Conservation (phyloP, 23 tunicate species). For the Ascidia mentula region DNA sequence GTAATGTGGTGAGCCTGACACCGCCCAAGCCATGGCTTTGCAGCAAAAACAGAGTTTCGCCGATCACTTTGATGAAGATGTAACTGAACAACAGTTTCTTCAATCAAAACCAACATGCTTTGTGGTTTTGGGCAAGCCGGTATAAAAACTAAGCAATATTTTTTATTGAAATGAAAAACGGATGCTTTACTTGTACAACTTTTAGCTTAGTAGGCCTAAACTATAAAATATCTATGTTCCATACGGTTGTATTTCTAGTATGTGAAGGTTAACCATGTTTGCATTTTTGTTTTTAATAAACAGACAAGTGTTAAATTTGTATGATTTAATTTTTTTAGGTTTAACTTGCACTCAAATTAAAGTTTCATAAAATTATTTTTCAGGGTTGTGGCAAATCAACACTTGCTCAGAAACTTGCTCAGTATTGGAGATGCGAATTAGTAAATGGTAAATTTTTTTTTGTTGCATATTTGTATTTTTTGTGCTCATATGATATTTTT, state of each 20-base stretch:
- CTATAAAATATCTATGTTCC: too few relatives aligned
- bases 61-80: slow-evolving; percentile 65
- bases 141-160: too few relatives aligned
- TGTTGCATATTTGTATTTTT: not conserved
- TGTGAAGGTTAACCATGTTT: too few relatives aligned
- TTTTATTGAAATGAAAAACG: too few relatives aligned
- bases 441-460: slow-evolving; percentile 80
- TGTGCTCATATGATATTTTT: too few relatives aligned
- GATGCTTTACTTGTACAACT: too few relatives aligned
- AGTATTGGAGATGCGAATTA: slow-evolving; percentile 85
- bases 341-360: not conserved
- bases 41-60: slow-evolving; percentile 17
- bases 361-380: not conserved
- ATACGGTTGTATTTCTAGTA: too few relatives aligned
- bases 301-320: too few relatives aligned
- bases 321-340: too few relatives aligned
- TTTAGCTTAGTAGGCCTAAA: too few relatives aligned
- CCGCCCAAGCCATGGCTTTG: not conserved
- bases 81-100: slow-evolving; percentile 64
- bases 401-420: slow-evolving; percentile 57
- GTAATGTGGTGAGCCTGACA: too few relatives aligned
- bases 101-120: slow-evolving; percentile 78
- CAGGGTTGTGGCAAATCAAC: slow-evolving; percentile 92
- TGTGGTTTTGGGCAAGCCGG: slow-evolving; percentile 85
- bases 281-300: too few relatives aligned